phyloP scores from a whole-genome alignment of 2,113 vertebrate genomes.

The Sylvia atricapilla region DNA sequence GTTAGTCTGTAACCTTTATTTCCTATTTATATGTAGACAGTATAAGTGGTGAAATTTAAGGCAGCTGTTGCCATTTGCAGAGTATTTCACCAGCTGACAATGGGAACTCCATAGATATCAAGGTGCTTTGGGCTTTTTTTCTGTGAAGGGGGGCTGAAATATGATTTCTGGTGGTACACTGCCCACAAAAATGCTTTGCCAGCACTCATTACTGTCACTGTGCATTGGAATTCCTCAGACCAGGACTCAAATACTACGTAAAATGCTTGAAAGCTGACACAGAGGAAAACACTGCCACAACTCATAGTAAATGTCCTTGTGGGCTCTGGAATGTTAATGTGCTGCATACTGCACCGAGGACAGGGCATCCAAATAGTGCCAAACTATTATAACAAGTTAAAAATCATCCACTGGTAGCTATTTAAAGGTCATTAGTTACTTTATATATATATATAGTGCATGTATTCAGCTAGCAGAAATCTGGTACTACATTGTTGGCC shows the following conservation, averaged over 20 bases:
- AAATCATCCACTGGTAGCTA: slow-evolving; percentile 48
- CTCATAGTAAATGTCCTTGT: slow-evolving; percentile 59
- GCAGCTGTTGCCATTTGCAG: background rate
- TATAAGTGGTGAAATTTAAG: background rate
- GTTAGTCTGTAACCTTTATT: background rate
- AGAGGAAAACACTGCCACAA: slow-evolving; percentile 31
- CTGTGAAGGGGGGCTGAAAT: background rate
- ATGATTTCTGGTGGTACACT: background rate
- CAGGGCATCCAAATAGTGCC: slow-evolving; percentile 27
- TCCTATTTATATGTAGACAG: background rate
- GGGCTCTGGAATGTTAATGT: slow-evolving; percentile 47
- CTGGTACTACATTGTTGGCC: slow-evolving; percentile 37
- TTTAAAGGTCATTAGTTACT: slow-evolving; percentile 55
- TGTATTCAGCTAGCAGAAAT: slow-evolving; percentile 61
- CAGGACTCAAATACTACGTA: background rate
- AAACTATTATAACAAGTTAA: slow-evolving; percentile 34
- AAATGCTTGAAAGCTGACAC: background rate
- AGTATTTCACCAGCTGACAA: background rate
- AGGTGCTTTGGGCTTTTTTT: background rate
- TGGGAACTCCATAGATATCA: background rate
- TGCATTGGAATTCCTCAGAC: background rate
- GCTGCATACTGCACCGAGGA: background rate
- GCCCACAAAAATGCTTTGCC: background rate
- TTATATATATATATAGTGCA: slow-evolving; percentile 46
- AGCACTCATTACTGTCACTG: background rate